phyloP scores from a whole-genome alignment of 2,113 vertebrate genomes.

The Semnopithecus entellus region DNA sequence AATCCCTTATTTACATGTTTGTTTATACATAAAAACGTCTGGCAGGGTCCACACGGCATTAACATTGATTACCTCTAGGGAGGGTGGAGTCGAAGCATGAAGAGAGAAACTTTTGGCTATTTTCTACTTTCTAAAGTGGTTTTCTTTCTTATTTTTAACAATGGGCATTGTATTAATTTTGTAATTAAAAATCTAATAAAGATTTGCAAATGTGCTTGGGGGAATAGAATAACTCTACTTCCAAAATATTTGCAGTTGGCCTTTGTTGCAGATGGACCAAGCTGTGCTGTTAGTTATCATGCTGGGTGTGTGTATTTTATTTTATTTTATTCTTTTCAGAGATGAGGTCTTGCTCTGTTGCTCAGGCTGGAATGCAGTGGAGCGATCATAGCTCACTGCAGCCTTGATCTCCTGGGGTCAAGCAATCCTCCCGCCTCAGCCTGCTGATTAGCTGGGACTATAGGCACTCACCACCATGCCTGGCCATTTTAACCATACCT shows the following conservation, averaged over 20 bases:
- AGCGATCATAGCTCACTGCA: neutral
- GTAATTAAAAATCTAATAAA: conserved; percentile 61
- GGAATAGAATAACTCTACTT: neutral
- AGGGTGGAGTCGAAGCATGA: neutral
- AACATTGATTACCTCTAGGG: neutral
- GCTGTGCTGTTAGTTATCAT: neutral
- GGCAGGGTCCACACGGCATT: rapidly evolving
- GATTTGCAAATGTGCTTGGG: conserved; percentile 8
- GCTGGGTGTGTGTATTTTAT: neutral
- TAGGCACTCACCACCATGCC: neutral
- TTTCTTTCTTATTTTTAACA: neutral
- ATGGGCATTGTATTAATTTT: conserved; percentile 30
- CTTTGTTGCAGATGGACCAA: neutral
- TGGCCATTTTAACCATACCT: neutral
- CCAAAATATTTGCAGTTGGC: neutral
- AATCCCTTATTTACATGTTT: conserved; percentile 50
- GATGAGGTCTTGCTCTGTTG: neutral
- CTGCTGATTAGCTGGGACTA: neutral
- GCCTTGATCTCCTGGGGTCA: neutral
- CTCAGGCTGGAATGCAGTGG: neutral
- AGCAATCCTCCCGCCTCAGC: neutral
- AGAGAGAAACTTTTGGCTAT: neutral
- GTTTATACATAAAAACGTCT: conserved; percentile 20
- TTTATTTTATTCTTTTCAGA: neutral
- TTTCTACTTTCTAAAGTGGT: neutral